phyloP scores from a whole-genome alignment of 2,797 vertebrate genomes.

The Gallinago nigripennis region DNA sequence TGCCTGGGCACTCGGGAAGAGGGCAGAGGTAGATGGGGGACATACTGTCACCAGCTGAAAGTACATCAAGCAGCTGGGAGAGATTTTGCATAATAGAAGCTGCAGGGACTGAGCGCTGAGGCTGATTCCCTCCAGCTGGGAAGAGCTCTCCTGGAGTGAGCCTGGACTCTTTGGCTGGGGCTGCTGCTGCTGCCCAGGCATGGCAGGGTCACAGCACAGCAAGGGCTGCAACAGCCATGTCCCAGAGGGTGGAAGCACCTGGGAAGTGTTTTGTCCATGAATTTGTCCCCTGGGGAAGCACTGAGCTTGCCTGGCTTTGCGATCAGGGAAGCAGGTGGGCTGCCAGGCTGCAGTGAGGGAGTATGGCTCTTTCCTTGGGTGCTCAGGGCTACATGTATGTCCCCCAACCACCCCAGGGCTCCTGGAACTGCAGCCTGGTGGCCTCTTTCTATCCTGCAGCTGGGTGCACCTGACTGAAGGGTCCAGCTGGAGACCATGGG shows the following conservation, averaged over 20 bases:
- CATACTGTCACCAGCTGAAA: not conserved
- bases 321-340: not conserved
- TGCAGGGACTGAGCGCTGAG: not conserved
- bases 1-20: not conserved
- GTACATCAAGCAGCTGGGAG: not conserved
- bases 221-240: not conserved
- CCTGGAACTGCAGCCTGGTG: not conserved
- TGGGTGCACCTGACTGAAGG: not conserved
- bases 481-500: not conserved
- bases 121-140: not conserved
- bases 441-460: not conserved
- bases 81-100: not conserved
- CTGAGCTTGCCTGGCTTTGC: not conserved
- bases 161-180: not conserved
- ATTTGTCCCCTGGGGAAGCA: not conserved
- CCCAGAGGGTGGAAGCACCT: not conserved
- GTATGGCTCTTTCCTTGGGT: not conserved
- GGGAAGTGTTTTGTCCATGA: not conserved
- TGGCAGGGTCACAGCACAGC: not conserved
- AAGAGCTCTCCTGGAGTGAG: not conserved
- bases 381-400: not conserved
- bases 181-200: not conserved
- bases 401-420: too few species aligned
- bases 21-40: not conserved
- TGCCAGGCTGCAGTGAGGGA: not conserved